These are phyloP conservation scores for Drepanosiphum platanoidis DNA, from an alignment of 2,888 invertebrate genomes.

Conservation along the genomic window DNA sequence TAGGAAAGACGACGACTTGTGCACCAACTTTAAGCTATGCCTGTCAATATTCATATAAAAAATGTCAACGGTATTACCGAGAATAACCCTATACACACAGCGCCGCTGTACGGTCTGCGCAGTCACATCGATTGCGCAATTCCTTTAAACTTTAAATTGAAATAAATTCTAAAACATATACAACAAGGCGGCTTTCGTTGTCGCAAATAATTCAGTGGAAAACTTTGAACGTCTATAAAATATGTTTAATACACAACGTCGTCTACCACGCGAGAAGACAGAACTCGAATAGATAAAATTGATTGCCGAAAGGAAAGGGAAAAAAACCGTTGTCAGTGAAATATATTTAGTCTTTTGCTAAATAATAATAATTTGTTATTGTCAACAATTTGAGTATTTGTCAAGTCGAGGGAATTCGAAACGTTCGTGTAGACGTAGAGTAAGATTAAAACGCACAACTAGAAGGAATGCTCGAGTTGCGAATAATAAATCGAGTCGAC, in stretches of 20 bases:
- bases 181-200: not conserved
- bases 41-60: not conserved
- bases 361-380: not conserved
- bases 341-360: not conserved
- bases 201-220: not conserved
- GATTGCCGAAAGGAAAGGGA: not conserved
- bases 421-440: not conserved
- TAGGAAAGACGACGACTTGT: too few relatives aligned
- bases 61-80: not conserved
- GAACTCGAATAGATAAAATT: not conserved
- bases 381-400: not conserved
- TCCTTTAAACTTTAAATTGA: not conserved
- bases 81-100: not conserved
- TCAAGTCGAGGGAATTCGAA: not conserved
- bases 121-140: too few relatives aligned
- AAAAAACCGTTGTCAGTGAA: not conserved
- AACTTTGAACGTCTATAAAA: not conserved
- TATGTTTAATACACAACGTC: not conserved
- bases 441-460: not conserved
- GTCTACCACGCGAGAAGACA: not conserved
- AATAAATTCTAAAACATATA: not conserved
- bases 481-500: not conserved
- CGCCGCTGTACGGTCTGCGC: too few relatives aligned
- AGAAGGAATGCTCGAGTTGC: not conserved
- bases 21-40: not conserved